Conservation (phyloP, 1,140 invertebrate species). For the Aethina tumida region DNA sequence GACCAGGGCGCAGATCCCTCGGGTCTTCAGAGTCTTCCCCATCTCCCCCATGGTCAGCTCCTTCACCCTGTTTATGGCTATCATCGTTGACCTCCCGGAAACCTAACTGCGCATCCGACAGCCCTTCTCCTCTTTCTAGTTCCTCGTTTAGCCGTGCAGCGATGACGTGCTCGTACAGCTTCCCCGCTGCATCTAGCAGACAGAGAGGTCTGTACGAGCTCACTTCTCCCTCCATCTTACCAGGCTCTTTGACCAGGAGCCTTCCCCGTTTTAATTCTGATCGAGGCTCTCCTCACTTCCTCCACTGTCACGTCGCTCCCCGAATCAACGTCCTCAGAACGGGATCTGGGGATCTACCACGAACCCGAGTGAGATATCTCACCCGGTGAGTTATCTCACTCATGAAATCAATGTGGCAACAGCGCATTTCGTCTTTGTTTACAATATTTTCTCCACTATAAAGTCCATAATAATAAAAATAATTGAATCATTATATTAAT, state of each 20-base stretch:
- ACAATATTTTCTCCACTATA: no score
- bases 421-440: no score
- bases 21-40: no score
- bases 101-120: slow-evolving; percentile 16
- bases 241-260: slow-evolving; percentile 12
- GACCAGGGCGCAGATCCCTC: no score
- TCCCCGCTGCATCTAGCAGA: slow-evolving; percentile 24
- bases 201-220: slow-evolving; percentile 27
- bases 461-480: no score
- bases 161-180: slow-evolving; percentile 24
- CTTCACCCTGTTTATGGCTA: slow-evolving; percentile 10
- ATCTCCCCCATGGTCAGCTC: background rate
- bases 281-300: slow-evolving; percentile 9
- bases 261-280: slow-evolving; percentile 10
- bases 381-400: no score
- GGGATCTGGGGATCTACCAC: background rate
- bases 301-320: slow-evolving; percentile 11
- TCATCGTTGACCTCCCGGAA: slow-evolving; percentile 18
- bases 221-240: slow-evolving; percentile 1
- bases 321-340: no score
- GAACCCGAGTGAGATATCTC: no score
- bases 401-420: no score
- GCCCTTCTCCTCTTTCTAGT: slow-evolving; percentile 8
- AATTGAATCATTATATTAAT: no score
- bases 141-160: slow-evolving; percentile 14